These are phyloP conservation scores for Morus bassanus DNA, from an alignment of 2,797 vertebrate species.

Conservation along the genomic window DNA sequence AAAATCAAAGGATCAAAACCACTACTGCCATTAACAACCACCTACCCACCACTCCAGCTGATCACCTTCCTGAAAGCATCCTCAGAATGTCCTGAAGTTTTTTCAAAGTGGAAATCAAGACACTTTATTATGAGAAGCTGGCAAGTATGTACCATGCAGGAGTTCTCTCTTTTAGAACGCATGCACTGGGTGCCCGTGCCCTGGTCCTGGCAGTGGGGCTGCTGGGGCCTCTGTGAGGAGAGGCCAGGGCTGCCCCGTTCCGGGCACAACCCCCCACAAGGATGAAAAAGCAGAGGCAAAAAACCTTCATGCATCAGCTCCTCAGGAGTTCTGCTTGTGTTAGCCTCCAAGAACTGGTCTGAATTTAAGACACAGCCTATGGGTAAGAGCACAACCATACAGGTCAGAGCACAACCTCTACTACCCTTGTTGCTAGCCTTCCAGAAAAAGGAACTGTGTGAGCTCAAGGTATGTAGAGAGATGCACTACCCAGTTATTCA, in stretches of 20 bases:
- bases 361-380: not conserved
- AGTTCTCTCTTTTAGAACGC: not conserved
- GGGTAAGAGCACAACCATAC: not conserved
- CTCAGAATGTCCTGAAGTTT: not conserved
- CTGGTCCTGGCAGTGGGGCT: not conserved
- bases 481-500: not conserved
- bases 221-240: not conserved
- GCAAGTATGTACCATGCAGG: accelerated
- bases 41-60: not conserved
- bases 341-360: not conserved
- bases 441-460: not conserved
- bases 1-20: not conserved
- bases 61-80: not conserved
- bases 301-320: not conserved
- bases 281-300: not conserved
- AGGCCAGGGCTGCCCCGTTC: not conserved
- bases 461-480: not conserved
- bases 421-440: not conserved
- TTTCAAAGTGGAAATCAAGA: not conserved
- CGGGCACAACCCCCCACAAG: not conserved
- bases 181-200: not conserved
- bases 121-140: not conserved
- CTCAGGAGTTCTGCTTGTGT: not conserved
- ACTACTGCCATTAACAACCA: not conserved
- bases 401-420: not conserved